Percentiles rank a stretch among this genome's conserved stretches.
Evolutionary conservation across 2,888 invertebrate genomes (phyloP).

Genomic region (Drosophila formosana): DNA sequence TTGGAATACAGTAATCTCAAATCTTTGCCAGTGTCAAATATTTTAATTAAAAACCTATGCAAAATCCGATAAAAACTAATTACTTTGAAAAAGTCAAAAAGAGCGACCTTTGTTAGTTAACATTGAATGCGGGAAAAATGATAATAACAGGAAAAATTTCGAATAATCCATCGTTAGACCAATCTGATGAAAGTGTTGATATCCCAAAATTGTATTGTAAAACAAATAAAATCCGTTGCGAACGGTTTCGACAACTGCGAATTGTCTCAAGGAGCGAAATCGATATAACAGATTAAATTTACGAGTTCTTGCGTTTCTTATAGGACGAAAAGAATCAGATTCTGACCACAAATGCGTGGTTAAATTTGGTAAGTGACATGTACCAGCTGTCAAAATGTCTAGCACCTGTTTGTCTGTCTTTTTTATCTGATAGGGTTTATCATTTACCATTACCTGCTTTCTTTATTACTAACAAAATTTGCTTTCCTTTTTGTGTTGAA

Average conservation of each 20-base stretch:
- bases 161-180: neutral
- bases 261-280: slow-evolving; percentile 27
- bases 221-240: neutral
- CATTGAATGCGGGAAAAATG: neutral
- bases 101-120: neutral
- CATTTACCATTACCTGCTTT: slow-evolving; percentile 2
- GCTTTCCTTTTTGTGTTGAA: slow-evolving; percentile 21
- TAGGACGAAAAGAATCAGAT: slow-evolving; percentile 99
- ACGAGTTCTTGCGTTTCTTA: slow-evolving; percentile 86
- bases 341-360: slow-evolving; percentile 99
- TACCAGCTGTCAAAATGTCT: slow-evolving; percentile 82
- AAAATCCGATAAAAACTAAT: neutral
- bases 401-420: slow-evolving; percentile 64
- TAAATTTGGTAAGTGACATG: slow-evolving; percentile 96
- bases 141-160: neutral
- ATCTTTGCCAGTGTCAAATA: slow-evolving; percentile 2
- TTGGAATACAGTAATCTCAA: neutral
- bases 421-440: slow-evolving; percentile 37
- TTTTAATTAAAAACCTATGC: slow-evolving; percentile 5
- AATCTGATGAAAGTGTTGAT: neutral
- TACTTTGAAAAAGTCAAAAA: neutral
- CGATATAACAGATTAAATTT: slow-evolving; percentile 44
- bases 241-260: slow-evolving; percentile 22
- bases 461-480: neutral
- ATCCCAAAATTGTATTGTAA: no score